phyloP scores from a whole-genome alignment of 2,113 vertebrate species.

The Labeo catla region DNA sequence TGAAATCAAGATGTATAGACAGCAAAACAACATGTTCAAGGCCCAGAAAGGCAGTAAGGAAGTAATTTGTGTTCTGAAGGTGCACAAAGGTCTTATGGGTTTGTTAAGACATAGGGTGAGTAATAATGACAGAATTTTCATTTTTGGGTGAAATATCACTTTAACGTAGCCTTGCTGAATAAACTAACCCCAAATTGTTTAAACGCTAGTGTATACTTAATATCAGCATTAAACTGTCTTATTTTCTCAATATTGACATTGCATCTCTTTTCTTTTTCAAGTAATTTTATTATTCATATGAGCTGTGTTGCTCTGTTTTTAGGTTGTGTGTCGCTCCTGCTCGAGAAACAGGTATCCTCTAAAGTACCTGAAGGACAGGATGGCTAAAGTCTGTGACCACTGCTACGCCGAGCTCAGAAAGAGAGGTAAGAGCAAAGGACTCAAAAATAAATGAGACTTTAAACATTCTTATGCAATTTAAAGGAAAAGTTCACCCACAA shows the following conservation, averaged over 20 bases:
- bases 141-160: too few species aligned
- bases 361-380: conserved; percentile 93
- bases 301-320: conserved; percentile 26
- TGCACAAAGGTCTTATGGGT: too few species aligned
- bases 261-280: neutral
- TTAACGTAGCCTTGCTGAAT: too few species aligned
- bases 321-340: conserved; percentile 96
- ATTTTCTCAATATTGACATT: neutral
- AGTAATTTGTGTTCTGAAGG: too few species aligned
- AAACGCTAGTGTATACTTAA: neutral
- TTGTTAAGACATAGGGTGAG: too few species aligned
- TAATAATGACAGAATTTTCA: too few species aligned
- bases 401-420: conserved; percentile 90
- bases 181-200: neutral
- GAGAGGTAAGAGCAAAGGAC: conserved; percentile 75
- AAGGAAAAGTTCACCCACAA: too few species aligned
- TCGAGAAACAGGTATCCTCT: conserved; percentile 93
- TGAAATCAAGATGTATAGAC: neutral
- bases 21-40: neutral
- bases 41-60: neutral
- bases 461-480: too few species aligned
- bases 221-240: neutral
- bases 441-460: neutral
- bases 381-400: conserved; percentile 94
- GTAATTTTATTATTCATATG: neutral